These are phyloP conservation scores for Trachelus iudaicus DNA, from an alignment of 2,888 invertebrate species.

Conservation along the genomic window DNA sequence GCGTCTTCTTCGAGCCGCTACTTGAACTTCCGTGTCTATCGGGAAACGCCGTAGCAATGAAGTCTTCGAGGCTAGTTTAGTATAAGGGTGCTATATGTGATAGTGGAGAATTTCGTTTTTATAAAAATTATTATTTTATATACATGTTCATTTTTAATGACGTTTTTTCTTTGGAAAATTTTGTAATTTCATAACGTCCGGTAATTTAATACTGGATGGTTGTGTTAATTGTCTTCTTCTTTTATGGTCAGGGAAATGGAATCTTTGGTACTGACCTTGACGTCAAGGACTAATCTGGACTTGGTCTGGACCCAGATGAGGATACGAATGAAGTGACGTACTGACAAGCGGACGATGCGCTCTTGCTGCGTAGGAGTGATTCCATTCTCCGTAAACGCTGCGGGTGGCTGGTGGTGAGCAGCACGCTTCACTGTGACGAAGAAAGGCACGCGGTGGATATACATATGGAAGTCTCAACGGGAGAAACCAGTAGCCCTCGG, in stretches of 20 bases:
- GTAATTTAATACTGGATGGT: not conserved
- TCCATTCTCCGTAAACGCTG: not conserved
- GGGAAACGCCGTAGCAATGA: not conserved
- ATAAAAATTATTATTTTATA: not conserved
- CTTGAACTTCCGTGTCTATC: not conserved
- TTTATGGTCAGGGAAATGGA: not conserved
- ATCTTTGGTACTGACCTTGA: not conserved
- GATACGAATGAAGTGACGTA: constrained; percentile 13
- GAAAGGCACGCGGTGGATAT: not conserved
- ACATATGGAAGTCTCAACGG: constrained; percentile 12
- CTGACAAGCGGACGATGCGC: not conserved
- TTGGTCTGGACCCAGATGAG: constrained; percentile 39
- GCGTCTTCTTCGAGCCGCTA: not conserved
- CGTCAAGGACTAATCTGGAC: constrained; percentile 8
- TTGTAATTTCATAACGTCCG: not conserved
- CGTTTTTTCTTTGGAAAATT: not conserved
- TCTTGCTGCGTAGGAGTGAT: not conserved
- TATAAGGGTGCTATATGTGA: not conserved
- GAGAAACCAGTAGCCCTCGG: constrained; percentile 60
- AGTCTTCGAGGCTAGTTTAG: not conserved
- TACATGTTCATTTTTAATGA: not conserved
- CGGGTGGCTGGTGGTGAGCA: not conserved
- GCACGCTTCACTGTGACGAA: not conserved
- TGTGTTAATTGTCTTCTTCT: not conserved
- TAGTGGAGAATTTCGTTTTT: not conserved